Evolutionary conservation across 1,140 invertebrate genomes (phyloP).

Genomic region (Bombyx mandarina): DNA sequence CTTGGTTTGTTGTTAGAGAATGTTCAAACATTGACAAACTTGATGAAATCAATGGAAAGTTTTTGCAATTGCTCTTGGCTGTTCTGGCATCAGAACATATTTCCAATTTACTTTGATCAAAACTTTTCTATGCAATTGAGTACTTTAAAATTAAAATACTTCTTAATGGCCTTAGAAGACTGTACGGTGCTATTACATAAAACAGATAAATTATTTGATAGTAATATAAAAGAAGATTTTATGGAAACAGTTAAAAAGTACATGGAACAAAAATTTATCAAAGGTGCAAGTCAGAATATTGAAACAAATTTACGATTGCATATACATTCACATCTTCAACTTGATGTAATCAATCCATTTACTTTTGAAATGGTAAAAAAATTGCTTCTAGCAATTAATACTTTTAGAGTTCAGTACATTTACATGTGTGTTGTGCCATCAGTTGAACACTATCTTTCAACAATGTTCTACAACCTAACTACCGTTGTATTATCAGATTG

Average conservation of each 20-base stretch:
- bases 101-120: slow-evolving; percentile 83
- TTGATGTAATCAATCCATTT: slow-evolving; percentile 85
- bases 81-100: slow-evolving; percentile 86
- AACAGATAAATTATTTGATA: slow-evolving; percentile 37
- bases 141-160: slow-evolving; percentile 75
- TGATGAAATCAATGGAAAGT: slow-evolving; percentile 72
- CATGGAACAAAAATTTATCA: slow-evolving; percentile 72
- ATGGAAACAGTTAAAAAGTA: slow-evolving; percentile 37
- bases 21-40: slow-evolving; percentile 75
- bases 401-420: slow-evolving; percentile 57
- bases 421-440: slow-evolving; percentile 67
- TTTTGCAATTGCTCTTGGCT: slow-evolving; percentile 83
- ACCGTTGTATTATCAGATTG: slow-evolving; percentile 98
- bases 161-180: slow-evolving; percentile 77
- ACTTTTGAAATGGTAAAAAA: slow-evolving; percentile 69
- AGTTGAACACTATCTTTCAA: slow-evolving; percentile 93
- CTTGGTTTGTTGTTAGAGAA: slow-evolving; percentile 73
- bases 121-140: slow-evolving; percentile 76
- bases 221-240: slow-evolving; percentile 41
- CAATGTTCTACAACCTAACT: slow-evolving; percentile 97
- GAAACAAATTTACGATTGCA: slow-evolving; percentile 93
- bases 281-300: slow-evolving; percentile 86
- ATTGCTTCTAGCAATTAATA: slow-evolving; percentile 70
- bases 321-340: slow-evolving; percentile 90
- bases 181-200: slow-evolving; percentile 58